phyloP scores from a whole-genome alignment of 2,888 invertebrate genomes.

The Drosophila siamana region DNA sequence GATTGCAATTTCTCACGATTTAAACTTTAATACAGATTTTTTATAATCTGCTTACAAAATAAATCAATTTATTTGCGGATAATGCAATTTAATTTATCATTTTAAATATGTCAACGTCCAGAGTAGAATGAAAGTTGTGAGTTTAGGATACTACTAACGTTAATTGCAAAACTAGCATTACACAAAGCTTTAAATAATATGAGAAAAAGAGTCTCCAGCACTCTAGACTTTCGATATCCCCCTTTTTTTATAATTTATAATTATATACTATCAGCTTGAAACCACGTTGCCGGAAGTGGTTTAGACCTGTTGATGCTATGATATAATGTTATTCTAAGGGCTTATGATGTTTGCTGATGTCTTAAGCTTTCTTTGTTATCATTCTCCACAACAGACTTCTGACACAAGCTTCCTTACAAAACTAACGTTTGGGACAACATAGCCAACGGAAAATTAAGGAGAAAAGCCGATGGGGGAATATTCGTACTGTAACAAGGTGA shows the following conservation, averaged over 20 bases:
- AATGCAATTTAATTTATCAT: no score
- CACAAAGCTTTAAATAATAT: no score
- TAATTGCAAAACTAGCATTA: no score
- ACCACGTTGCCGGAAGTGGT: neutral
- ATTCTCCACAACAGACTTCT: constrained; percentile 26
- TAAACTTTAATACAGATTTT: constrained; percentile 5
- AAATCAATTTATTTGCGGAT: neutral
- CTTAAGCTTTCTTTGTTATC: constrained; percentile 57
- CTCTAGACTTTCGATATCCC: no score
- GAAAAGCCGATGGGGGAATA: constrained; percentile 21
- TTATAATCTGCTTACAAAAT: constrained; percentile 8
- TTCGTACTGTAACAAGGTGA: constrained; percentile 21
- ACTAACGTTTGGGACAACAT: constrained; percentile 35
- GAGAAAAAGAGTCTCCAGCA: no score
- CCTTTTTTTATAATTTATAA: neutral
- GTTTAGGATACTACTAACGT: no score
- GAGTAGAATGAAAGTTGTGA: no score
- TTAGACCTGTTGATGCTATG: constrained; percentile 13
- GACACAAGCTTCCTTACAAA: constrained; percentile 22
- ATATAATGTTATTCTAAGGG: constrained; percentile 23
- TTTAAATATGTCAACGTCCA: no score
- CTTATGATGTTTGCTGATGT: constrained; percentile 54
- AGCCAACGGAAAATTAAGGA: constrained; percentile 11
- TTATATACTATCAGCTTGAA: neutral
- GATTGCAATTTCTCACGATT: neutral